These are phyloP conservation scores for Plotosus lineatus DNA, from an alignment of 2,113 vertebrate genomes.

Conservation along the genomic window DNA sequence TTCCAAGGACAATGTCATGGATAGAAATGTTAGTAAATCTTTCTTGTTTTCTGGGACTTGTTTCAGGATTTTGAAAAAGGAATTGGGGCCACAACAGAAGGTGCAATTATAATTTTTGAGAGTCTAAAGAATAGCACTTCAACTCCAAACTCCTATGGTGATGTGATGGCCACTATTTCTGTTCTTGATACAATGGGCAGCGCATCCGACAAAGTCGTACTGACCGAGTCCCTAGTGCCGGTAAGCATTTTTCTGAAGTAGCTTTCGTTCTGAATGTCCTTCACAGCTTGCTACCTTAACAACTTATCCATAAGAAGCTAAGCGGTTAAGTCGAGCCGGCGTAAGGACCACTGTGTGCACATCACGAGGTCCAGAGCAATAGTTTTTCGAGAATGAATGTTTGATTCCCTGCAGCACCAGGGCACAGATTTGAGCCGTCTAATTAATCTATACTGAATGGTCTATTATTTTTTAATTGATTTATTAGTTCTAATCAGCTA, in stretches of 20 bases:
- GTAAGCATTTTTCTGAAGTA: slow-evolving; percentile 51
- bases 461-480: not conserved
- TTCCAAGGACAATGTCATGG: not conserved
- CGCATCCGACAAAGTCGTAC: not conserved
- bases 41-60: not conserved
- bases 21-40: not conserved
- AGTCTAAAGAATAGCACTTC: slow-evolving; percentile 56
- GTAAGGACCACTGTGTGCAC: not conserved
- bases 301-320: not conserved
- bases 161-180: slow-evolving; percentile 56
- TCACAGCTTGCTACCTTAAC: not conserved
- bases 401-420: not conserved
- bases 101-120: slow-evolving; percentile 60
- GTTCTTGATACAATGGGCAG: slow-evolving; percentile 51
- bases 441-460: not conserved
- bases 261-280: not conserved
- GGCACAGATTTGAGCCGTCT: not conserved
- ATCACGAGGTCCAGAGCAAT: not conserved
- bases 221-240: slow-evolving; percentile 50
- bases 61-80: slow-evolving; percentile 64
- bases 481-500: not conserved
- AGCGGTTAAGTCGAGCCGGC: not conserved
- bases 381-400: not conserved
- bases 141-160: slow-evolving; percentile 24
- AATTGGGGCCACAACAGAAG: slow-evolving; percentile 55